Base-by-base conservation (phyloP, 1,140 invertebrate species). In the Arion vulgaris region DNA sequence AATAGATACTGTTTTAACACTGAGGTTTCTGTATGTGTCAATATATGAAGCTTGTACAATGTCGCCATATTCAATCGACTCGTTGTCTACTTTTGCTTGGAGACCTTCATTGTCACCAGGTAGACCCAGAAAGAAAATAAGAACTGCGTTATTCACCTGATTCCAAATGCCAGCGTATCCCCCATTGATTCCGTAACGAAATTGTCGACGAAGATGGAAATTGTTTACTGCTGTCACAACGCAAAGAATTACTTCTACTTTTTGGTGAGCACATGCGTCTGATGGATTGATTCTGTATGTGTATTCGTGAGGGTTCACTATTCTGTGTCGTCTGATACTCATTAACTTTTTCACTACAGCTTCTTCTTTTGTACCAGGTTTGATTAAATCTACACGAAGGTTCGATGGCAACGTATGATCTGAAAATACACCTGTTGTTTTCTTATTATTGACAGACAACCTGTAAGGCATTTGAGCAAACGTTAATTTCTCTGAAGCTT, bases 1-100 rank as follows among this genome's bases (percentile, higher is more conserved):
- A 34, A 51, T 51, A 0, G 45, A 45, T 45, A 75, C 17, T 51
- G 73, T 75, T 49, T 75, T 75, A 26, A 75, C 1, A 49, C 45
- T 75, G 41, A 49, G 38, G n/a, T 45, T 75, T 51, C 19, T 34
- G 39, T 39, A 49, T 4, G 73, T 28, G n/a, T 75, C 73, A 1
- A 75, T 51, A 34, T n/a, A 75, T 17, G 28, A 28, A 9, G 39
- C 73, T 51, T 75, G 73, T 34, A 75, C 45, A 49, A 75, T 75
- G 45, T 75, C 73, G 1, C 45, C 73, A 49, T 75, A 36, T 4
- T 1, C 45, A 49, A 28, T n/a, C 41, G 73, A 45, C 28, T 75
- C 73, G 26, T 75, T 39, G 13, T 45, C 39, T 51, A 75, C 45
- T 23, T 34, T 32, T 1, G 1, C 19, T 49, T 75, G 73, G 15